A percentile compares a stretch with the other conserved stretches of the same genome.
Evolutionary conservation across 2,888 invertebrate genomes (phyloP).

Genomic region (Parthenolecanium corni): DNA sequence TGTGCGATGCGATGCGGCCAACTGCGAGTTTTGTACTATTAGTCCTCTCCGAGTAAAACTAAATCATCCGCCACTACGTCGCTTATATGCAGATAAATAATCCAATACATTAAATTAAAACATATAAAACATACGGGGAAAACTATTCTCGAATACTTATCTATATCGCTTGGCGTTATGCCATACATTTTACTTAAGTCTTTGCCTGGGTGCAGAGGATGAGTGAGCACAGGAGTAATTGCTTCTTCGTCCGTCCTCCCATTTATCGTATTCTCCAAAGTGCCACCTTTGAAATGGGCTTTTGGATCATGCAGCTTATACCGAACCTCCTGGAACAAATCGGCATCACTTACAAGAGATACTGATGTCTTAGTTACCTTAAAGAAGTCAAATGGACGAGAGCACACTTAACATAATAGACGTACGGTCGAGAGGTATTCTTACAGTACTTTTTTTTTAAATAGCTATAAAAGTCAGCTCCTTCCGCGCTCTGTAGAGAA

Average conservation of each 20-base stretch:
- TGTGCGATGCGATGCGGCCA: too few species aligned
- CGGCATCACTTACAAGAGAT: conserved; percentile 44
- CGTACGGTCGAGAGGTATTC: too few species aligned
- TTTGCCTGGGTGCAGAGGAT: conserved; percentile 77
- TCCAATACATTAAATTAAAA: conserved; percentile 98
- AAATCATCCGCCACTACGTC: conserved; percentile 90
- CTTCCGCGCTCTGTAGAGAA: too few species aligned
- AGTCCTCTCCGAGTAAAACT: conserved; percentile 62
- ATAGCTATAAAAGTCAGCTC: background rate
- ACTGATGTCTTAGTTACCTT: too few species aligned
- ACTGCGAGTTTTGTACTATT: conserved; percentile 42
- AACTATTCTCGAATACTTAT: conserved; percentile 96
- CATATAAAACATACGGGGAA: conserved; percentile 98
- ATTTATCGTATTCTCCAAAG: conserved; percentile 81
- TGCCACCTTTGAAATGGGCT: conserved; percentile 84
- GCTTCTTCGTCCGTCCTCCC: conserved; percentile 55
- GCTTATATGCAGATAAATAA: conserved; percentile 90
- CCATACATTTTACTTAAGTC: conserved; percentile 84
- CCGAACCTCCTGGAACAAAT: conserved; percentile 72
- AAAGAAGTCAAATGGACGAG: too few species aligned
- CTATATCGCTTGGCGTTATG: conserved; percentile 94
- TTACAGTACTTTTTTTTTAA: background rate
- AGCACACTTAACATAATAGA: too few species aligned
- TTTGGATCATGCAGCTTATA: conserved; percentile 91
- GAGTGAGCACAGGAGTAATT: conserved; percentile 54